Evolutionary conservation across 1,140 invertebrate species (phyloP), one percentile per base, ranked within the genome.

Genomic region (Zaprionus inermis): DNA sequence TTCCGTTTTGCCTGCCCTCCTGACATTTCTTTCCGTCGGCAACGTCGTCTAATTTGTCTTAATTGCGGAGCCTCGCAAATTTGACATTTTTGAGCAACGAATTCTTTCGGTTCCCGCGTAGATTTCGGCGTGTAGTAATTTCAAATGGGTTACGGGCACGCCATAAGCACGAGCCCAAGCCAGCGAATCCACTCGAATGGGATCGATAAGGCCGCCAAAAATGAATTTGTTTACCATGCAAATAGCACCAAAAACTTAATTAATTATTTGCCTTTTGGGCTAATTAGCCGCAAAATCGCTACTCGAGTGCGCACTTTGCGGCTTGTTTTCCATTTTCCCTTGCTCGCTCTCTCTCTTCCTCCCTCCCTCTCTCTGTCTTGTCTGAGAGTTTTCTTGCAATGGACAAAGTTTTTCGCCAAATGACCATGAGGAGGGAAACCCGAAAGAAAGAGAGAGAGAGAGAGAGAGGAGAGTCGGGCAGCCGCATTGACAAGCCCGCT

Each of bases 251-350:
- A 34, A 67, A 79, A 88, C 57, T 79, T 79, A 86, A 85, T 85
- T 88, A 88, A 82, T 86, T 86, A 72, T 59, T 84, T 88, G 44
- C 76, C 56, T 52, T 79, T 68, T 55, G 72, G 72, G 67, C 80
- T 88, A 88, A 88, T 88, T 88, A 89, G 79, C 77, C 58, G 65
- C 77, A 78, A 80, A 88, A 88, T 89, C 59, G 77, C 55, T 67
- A 44, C 67, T 76, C 72, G 52, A 85, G 79, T 73, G 82, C 58
- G 75, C 71, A 72, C 63, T 82, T 83, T 52, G 38, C 49, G 49
- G 64, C 64, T 57, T 64, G 55, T 68, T 58, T 66, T 34, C 49
- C 32, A 30, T 3, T 30, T 12, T 56, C 0, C 9, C 24, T 5
- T 4, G 3, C 24, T 4, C 5, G 3, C 24, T 5, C 24, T 5